phyloP scores from a whole-genome alignment of 2,113 vertebrate genomes.

The Gymnogyps californianus region DNA sequence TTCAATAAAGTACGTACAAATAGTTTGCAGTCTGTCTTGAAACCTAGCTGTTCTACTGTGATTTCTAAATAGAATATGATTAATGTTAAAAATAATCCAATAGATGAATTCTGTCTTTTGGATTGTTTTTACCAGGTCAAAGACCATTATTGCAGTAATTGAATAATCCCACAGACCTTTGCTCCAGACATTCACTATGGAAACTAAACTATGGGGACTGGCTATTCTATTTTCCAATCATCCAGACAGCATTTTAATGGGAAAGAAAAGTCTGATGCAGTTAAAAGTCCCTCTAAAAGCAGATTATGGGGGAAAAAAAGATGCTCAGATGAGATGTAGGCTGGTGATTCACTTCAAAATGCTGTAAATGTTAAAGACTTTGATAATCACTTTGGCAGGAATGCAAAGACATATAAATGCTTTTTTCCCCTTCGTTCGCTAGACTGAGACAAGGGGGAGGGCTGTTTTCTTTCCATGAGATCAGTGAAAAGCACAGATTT shows the following conservation, averaged over 20 bases:
- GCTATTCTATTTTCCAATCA: slow-evolving; percentile 48
- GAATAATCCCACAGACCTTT: slow-evolving; percentile 65
- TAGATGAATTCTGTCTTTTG: slow-evolving; percentile 41
- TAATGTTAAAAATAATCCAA: slow-evolving; percentile 50
- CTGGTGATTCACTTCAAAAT: slow-evolving; percentile 43
- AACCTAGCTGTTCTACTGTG: not conserved
- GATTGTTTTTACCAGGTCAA: slow-evolving; percentile 52
- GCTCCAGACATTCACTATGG: slow-evolving; percentile 63
- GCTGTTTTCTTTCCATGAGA: not conserved
- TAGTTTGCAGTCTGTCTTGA: slow-evolving; percentile 12
- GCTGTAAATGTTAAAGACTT: slow-evolving; percentile 30
- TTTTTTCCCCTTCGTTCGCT: not conserved
- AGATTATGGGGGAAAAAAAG: slow-evolving; percentile 42
- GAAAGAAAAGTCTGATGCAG: slow-evolving; percentile 16
- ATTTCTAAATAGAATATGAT: slow-evolving; percentile 50
- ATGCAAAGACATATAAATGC: not conserved
- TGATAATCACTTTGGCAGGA: slow-evolving; percentile 33
- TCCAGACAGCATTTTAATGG: slow-evolving; percentile 36
- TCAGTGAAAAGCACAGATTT: not conserved
- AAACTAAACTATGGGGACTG: slow-evolving; percentile 40
- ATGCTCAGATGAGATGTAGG: slow-evolving; percentile 9
- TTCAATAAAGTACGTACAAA: not conserved
- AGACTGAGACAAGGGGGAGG: not conserved
- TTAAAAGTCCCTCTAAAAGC: slow-evolving; percentile 57
- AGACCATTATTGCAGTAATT: slow-evolving; percentile 57